phyloP scores from a whole-genome alignment of 2,888 invertebrate genomes.

The Ashinkailepas kermadecensis region DNA sequence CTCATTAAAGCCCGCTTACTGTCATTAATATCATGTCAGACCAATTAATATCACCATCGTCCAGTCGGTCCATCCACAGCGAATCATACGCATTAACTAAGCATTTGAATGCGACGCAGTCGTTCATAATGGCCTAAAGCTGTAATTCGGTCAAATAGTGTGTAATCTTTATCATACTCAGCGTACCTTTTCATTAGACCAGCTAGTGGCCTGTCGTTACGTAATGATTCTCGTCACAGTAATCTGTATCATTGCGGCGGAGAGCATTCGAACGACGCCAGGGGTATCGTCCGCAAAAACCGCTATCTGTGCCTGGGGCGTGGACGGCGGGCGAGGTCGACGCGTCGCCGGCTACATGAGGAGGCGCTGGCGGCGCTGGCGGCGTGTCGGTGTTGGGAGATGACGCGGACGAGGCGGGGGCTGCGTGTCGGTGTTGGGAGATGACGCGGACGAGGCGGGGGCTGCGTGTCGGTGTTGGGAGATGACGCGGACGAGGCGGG shows the following conservation, averaged over 20 bases:
- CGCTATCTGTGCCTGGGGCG: not conserved
- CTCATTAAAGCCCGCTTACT: conserved; percentile 7
- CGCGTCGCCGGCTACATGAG: not conserved
- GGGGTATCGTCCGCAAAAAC: not conserved
- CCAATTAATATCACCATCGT: conserved; percentile 14
- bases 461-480: too few relatives aligned
- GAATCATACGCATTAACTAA: conserved; percentile 1
- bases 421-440: too few relatives aligned
- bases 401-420: too few relatives aligned
- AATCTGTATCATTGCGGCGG: not conserved
- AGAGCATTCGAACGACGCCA: not conserved
- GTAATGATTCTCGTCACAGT: conserved; percentile 11
- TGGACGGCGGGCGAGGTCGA: not conserved
- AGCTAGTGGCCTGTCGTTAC: not conserved
- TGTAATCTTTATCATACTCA: conserved; percentile 3
- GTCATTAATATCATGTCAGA: conserved; percentile 12
- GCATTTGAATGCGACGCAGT: conserved; percentile 1
- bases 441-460: too few relatives aligned
- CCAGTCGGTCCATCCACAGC: not conserved
- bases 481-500: too few relatives aligned
- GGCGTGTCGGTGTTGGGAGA: too few relatives aligned
- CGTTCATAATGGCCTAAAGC: not conserved
- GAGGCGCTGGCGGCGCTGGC: too few relatives aligned
- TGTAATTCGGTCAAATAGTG: conserved; percentile 13
- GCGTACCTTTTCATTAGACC: conserved; percentile 14